Percentiles rank a stretch among this genome's conserved stretches.
These are phyloP conservation scores for Danio rerio DNA, from an alignment of 2,113 vertebrate genomes.

Conservation along the genomic window GRCz12tu NC_133177.1:53003501-53004000, in stretches of 20 bases:
- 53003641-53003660: neutral
- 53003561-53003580: neutral
- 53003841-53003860: no score
- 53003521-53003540: neutral
- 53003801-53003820: neutral
- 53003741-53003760: neutral
- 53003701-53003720: neutral
- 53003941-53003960: no score
- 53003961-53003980: no score
- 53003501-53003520: neutral
- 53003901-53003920: no score
- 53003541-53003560: neutral
- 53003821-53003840: no score
- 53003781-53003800: neutral
- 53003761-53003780: neutral
- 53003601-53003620: constrained; percentile 1
- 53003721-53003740: constrained; percentile 6
- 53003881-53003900: no score
- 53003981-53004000: no score
- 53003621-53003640: neutral
- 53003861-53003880: no score
- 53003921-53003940: no score
- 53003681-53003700: neutral
- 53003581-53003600: constrained; percentile 3
- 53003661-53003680: neutral